Evolutionary conservation across 2,113 vertebrate genomes (phyloP), one percentile per base, ranked within the genome.

Genomic region (Coptodon bakossiorum): DNA sequence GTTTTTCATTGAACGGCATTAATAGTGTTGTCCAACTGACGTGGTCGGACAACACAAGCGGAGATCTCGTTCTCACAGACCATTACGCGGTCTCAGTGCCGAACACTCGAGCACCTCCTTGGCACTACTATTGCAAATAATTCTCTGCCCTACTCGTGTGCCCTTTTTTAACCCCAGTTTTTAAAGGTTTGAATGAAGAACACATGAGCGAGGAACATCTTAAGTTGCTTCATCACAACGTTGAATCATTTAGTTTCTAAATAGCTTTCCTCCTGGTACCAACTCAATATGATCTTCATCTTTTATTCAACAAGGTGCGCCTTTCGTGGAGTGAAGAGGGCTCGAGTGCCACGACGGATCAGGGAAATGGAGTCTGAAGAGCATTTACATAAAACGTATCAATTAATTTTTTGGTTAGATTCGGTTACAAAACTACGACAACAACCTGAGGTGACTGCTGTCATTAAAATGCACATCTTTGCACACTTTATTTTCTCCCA

Each of bases 21-120:
- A n/a, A 0, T 0, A 63, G 31, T 12, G 11, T 36, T 0, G 0
- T 36, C 59, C 31, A 11, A 36, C 9, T 19, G 16, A 19, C 6
- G 31, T 63, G 17, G 17, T 29, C 3, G 3, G 24, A 76, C 71
- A 2, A 29, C 6, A 48, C 14, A 7, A 17, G 9, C 0, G 6
- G 13, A 27, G 22, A 1, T 16, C 1, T 45, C 10, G 9, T 3
- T 48, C 40, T 17, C 9, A n/a, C 4, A 17, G 40, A 45, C 40
- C 9, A 29, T 6, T 17, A 76, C 6, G 24, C 3, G 7, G n/a
- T 0, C 68, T 43, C 14, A 7, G 16, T 19, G 27, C 43, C 4
- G 3, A 76, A 50, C 16, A 78, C 9, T 50, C 24, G 6, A 50
- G 71, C 12, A 31, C 71, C 6, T 29, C 22, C 24, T 50, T 19